Evolutionary conservation across 2,888 invertebrate species (phyloP).

Genomic region (Drosophila nr. perissopoda): DNA sequence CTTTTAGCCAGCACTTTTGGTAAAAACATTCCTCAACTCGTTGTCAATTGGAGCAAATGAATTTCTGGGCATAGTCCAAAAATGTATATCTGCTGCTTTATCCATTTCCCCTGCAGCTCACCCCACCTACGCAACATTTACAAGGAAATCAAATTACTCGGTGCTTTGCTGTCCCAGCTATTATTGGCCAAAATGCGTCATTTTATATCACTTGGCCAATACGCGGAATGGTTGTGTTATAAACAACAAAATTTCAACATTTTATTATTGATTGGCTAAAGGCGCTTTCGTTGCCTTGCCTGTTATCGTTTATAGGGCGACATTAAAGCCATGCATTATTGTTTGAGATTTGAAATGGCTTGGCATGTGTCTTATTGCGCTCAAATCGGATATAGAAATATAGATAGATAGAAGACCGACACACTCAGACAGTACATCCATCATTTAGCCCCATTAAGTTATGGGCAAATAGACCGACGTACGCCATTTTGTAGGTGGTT

Average conservation of each 20-base stretch:
- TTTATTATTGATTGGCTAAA: slow-evolving; percentile 41
- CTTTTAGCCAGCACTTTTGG: slow-evolving; percentile 15
- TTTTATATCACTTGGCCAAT: slow-evolving; percentile 21
- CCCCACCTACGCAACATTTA: neutral
- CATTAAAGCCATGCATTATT: slow-evolving; percentile 52
- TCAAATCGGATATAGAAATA: slow-evolving; percentile 27
- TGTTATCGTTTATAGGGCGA: slow-evolving; percentile 36
- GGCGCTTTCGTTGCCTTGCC: slow-evolving; percentile 8
- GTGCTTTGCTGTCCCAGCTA: neutral
- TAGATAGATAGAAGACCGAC: slow-evolving; percentile 24
- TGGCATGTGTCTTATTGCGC: slow-evolving; percentile 47
- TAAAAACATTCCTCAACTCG: slow-evolving; percentile 15
- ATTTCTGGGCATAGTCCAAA: slow-evolving; percentile 42
- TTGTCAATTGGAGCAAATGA: slow-evolving; percentile 50
- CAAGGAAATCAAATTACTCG: slow-evolving; percentile 18
- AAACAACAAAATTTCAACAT: slow-evolving; percentile 14
- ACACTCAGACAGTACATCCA: slow-evolving; percentile 15
- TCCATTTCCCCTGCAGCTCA: neutral
- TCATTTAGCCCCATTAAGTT: slow-evolving; percentile 40
- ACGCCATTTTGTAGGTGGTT: slow-evolving; percentile 4
- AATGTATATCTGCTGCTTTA: neutral
- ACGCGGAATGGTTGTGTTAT: slow-evolving; percentile 6
- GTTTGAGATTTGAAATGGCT: slow-evolving; percentile 30
- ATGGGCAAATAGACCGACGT: slow-evolving; percentile 35
- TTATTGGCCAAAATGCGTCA: slow-evolving; percentile 25